Conservation (phyloP, 2,113 vertebrate species). For the Eurystomus gularis region DNA sequence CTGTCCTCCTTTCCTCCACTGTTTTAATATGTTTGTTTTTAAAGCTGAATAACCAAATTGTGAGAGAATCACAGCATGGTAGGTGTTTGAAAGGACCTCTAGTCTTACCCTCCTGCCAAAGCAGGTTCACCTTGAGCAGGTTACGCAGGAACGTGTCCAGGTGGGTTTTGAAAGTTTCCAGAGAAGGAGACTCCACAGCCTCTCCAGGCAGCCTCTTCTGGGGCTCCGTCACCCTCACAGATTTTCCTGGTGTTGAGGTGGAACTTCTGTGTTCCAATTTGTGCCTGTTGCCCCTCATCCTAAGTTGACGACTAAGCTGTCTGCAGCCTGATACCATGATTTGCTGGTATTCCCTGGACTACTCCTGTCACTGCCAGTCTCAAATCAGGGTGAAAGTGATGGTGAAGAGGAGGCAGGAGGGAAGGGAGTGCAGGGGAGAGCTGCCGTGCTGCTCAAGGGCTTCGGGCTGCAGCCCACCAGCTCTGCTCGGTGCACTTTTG, state of each 20-base stretch:
- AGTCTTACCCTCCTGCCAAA: too few relatives aligned
- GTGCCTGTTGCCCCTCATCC: too few relatives aligned
- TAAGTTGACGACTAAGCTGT: not conserved
- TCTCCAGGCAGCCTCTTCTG: too few relatives aligned
- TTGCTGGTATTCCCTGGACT: not conserved
- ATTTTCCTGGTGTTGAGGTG: too few relatives aligned
- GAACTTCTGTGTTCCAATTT: too few relatives aligned
- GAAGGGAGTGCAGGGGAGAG: not conserved
- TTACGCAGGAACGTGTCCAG: too few relatives aligned
- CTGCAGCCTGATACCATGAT: not conserved
- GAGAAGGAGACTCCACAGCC: too few relatives aligned
- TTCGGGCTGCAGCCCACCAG: rapidly evolving
- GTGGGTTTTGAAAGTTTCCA: too few relatives aligned
- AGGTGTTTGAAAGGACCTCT: too few relatives aligned
- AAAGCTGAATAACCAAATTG: not conserved
- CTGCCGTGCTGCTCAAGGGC: rapidly evolving
- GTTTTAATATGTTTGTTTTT: not conserved
- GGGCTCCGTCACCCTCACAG: too few relatives aligned
- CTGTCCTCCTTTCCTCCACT: not conserved
- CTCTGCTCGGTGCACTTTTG: not conserved
- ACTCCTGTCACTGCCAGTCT: not conserved
- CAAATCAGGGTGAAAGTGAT: not conserved
- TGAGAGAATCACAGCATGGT: not conserved
- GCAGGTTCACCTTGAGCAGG: too few relatives aligned
- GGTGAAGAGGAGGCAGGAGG: not conserved